Conservation (phyloP, 2,888 invertebrate species). For the Biston betularia region DNA sequence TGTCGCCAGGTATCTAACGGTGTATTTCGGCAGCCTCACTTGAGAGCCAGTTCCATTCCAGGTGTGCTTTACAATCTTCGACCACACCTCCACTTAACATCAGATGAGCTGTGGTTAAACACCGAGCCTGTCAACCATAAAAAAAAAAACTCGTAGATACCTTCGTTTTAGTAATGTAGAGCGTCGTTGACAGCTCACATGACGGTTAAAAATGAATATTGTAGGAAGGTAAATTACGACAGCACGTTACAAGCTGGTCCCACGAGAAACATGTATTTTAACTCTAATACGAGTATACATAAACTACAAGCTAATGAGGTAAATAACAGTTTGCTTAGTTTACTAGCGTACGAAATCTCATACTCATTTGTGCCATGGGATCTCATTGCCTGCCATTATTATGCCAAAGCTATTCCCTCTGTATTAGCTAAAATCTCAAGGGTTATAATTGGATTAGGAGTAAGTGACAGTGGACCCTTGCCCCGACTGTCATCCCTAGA, state of each 20-base stretch:
- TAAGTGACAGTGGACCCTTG: conserved; percentile 41
- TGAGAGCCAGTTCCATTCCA: too few relatives aligned
- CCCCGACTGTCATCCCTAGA: conserved; percentile 47
- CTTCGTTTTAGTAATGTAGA: too few relatives aligned
- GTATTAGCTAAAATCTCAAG: conserved; percentile 54
- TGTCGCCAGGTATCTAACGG: too few relatives aligned
- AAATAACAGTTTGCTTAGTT: conserved; percentile 4
- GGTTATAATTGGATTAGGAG: conserved; percentile 61
- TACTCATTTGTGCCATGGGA: conserved; percentile 19
- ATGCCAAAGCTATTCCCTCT: conserved; percentile 44
- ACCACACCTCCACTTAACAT: too few relatives aligned
- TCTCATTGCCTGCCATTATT: conserved; percentile 33
- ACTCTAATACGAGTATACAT: neutral
- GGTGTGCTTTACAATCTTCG: too few relatives aligned
- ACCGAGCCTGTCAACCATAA: too few relatives aligned
- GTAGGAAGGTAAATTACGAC: neutral
- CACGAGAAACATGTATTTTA: neutral
- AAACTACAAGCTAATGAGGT: conserved; percentile 7
- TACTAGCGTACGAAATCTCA: conserved; percentile 11
- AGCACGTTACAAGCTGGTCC: neutral
- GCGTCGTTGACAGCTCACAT: too few relatives aligned
- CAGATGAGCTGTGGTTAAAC: too few relatives aligned
- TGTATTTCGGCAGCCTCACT: too few relatives aligned
- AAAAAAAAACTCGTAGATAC: too few relatives aligned
- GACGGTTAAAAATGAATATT: neutral